Evolutionary conservation across 2,797 vertebrate species (phyloP), one percentile per base, ranked within the genome.

Genomic region (Enteromius trimaculatus): DNA sequence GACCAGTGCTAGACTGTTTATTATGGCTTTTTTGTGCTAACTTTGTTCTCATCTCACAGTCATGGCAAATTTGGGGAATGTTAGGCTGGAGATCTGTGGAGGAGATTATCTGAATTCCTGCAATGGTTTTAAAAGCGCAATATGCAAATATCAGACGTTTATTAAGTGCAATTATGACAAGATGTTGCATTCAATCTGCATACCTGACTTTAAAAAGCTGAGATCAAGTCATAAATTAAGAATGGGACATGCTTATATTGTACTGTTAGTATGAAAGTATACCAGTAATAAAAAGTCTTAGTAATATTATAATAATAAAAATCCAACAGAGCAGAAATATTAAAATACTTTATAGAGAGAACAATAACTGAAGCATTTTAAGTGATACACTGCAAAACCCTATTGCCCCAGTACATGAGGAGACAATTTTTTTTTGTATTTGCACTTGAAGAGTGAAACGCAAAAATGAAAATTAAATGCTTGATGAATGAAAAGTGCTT

Each of bases 401-500:
- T 47, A 23, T 13, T 44, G 37, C 19, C 55, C 21, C 0, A 13
- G 10, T 9, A 34, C n/a, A 81, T 17, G n/a, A 72, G 29, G 70
- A 64, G 26, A 23, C 4, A 4, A 53, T 8, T 76, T 64, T 34
- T 66, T 23, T 26, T 42, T 11, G 17, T n/a, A 42, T 80, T 75
- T 76, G 60, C 16, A 14, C 21, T 62, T 31, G 55, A 64, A 64
- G 6, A 76, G 42, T 62, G 62, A 82, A 39, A 19, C 55, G 26
- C 26, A 60, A 60, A 49, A 78, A 62, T 6, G 14, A 66, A 68
- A 82, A 66, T 66, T 9, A 82, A 71, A 76, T 11, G 47, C 19
- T 49, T 60, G 26, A 60, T 79, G 68, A 34, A 68, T 31, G 47
- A 68, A 79, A 82, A 65, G 47, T 47, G 68, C 70, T 21, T 74